Base-by-base conservation (phyloP, 2,113 vertebrate species). In the Tragulus kanchil region DNA sequence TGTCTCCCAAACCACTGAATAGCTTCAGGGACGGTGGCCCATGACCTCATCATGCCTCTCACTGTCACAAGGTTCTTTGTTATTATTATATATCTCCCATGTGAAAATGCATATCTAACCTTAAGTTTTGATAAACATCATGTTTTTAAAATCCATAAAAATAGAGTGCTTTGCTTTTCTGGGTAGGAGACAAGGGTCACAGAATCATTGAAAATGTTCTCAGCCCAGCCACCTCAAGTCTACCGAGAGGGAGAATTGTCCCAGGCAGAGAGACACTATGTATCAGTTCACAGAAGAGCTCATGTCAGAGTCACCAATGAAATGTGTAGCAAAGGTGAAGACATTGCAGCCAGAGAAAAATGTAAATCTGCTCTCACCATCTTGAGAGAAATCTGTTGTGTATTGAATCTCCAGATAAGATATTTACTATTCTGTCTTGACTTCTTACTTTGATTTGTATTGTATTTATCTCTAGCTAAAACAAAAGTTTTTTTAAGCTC, bases 391-490 rank as follows among this genome's bases (percentile, higher is more conserved):
- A 73, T n/a, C 15, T 65, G 9, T 9, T 65, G 9, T 9, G 23
- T 10, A 23, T 3, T 65, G 23, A 17, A 17, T 28, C 25, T 86
- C 45, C 42, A 23, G 88, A 69, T 3, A 90, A 26, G 19, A 1
- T 3, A 25, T 36, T 17, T 31, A 13, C 2, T 54, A 11, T 6
- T 85, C n/a, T 81, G 4, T 45, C 83, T 52, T 65, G 16, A 59
- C 21, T 79, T 92, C 83, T 54, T 56, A 23, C 21, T 79, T 92
- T 61, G 15, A 69, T 7, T 56, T 73, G 9, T 59, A 45, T 36
- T 67, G 56, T 89, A 25, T 62, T 91, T 85, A 17, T 85, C 3
- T 85, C 0, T 64, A 42, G 71, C 48, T 83, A 85, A 94, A 78
- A 59, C 12, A 92, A 85, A 93, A 73, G 0, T 15, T 3, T 61